These are phyloP conservation scores for Anoplopoma fimbria DNA, from an alignment of 2,113 vertebrate species.

Conservation along the genomic window DNA sequence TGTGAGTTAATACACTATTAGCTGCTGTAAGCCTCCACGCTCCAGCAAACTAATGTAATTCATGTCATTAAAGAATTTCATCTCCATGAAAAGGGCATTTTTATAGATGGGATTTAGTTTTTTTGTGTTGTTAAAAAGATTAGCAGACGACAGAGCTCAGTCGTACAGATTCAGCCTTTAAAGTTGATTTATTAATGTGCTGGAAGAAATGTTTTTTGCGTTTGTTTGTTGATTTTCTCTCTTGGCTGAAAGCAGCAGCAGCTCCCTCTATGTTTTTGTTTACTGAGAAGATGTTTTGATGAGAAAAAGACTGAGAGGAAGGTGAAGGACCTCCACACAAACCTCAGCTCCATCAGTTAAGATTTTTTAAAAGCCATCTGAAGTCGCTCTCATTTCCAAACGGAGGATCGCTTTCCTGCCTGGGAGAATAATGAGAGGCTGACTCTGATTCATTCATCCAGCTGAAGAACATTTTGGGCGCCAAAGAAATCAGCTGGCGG, in stretches of 20 bases:
- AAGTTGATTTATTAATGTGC: constrained; percentile 7
- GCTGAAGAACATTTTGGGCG: neutral
- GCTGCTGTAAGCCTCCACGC: neutral
- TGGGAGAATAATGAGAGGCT: constrained; percentile 54
- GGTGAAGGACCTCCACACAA: constrained; percentile 23
- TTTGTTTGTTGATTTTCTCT: constrained; percentile 12
- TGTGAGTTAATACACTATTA: constrained; percentile 3
- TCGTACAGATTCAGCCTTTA: constrained; percentile 1
- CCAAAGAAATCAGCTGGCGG: neutral
- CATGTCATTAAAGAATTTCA: neutral
- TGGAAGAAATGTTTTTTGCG: constrained; percentile 7
- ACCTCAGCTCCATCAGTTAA: constrained; percentile 50
- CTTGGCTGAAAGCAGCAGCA: constrained; percentile 10
- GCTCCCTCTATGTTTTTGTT: constrained; percentile 27
- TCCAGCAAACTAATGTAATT: neutral
- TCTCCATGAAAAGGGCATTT: constrained; percentile 5
- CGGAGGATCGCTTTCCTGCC: constrained; percentile 14
- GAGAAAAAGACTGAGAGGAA: constrained; percentile 17
- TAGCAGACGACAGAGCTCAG: constrained; percentile 16
- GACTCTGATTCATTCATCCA: neutral
- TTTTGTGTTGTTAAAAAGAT: neutral
- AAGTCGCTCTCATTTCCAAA: constrained; percentile 48
- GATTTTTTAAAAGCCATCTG: constrained; percentile 26
- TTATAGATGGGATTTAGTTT: neutral
- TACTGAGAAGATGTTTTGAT: constrained; percentile 22